A percentile compares a stretch with the other conserved stretches of the same genome.
phyloP scores from a whole-genome alignment of 1,140 invertebrate species.

The Mactra quadrangularis region DNA sequence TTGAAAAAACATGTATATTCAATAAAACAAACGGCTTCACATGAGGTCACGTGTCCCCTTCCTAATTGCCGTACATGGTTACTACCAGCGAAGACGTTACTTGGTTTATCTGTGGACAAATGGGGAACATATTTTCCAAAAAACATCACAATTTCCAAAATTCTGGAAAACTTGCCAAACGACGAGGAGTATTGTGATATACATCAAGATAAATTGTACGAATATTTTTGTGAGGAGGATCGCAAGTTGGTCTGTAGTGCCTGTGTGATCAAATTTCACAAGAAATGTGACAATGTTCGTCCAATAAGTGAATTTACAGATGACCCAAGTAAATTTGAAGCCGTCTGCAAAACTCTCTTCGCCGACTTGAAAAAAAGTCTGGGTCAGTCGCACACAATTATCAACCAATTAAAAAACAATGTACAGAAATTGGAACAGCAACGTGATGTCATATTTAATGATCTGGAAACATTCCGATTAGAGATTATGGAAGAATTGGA shows the following conservation, averaged over 20 bases:
- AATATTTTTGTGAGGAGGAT: conserved; percentile 55
- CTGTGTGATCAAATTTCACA: conserved; percentile 42
- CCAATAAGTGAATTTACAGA: conserved; percentile 36
- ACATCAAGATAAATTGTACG: conserved; percentile 54
- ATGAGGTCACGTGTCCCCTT: conserved; percentile 45
- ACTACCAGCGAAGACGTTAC: neutral
- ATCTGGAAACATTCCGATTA: conserved; percentile 34
- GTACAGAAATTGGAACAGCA: conserved; percentile 27
- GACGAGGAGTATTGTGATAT: conserved; percentile 49
- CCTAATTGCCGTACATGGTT: conserved; percentile 20
- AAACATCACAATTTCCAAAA: conserved; percentile 48
- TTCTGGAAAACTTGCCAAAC: conserved; percentile 48
- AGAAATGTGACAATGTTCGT: conserved; percentile 22
- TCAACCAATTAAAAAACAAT: conserved; percentile 46
- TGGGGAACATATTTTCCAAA: conserved; percentile 31
- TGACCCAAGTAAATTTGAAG: neutral
- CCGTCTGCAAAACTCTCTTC: conserved; percentile 12
- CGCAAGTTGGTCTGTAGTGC: conserved; percentile 33
- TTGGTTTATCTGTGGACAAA: conserved; percentile 2
- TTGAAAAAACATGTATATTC: conserved; percentile 37
- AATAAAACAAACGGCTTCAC: neutral
- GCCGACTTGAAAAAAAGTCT: conserved; percentile 36
- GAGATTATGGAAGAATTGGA: conserved; percentile 29
- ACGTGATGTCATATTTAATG: conserved; percentile 2
- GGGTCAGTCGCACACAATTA: conserved; percentile 28